phyloP scores from a whole-genome alignment of 2,113 vertebrate species.

The Manacus vitellinus region DNA sequence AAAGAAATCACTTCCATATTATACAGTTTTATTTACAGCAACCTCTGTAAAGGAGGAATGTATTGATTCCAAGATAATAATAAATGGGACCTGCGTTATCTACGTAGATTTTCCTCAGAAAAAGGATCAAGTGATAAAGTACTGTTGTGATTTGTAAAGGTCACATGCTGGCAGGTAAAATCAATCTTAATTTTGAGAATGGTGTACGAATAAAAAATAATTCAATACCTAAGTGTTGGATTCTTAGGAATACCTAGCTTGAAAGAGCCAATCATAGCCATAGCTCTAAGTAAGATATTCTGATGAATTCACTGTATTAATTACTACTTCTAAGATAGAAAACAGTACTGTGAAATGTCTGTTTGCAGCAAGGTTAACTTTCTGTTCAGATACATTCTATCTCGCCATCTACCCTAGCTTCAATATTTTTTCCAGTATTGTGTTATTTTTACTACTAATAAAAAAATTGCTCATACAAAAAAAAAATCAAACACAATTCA shows the following conservation, averaged over 20 bases:
- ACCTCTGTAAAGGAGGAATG: background rate
- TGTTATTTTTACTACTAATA: background rate
- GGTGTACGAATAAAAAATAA: background rate
- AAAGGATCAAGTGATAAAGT: slow-evolving; percentile 36
- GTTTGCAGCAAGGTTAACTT: background rate
- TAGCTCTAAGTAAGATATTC: background rate
- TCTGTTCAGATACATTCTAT: background rate
- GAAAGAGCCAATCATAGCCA: background rate
- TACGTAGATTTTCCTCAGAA: slow-evolving; percentile 20
- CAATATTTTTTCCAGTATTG: background rate
- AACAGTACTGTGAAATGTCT: background rate
- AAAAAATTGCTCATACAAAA: background rate
- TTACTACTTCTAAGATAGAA: background rate
- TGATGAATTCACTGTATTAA: background rate
- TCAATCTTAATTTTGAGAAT: slow-evolving; percentile 41
- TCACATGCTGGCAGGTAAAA: slow-evolving; percentile 25
- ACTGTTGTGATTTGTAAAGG: slow-evolving; percentile 36
- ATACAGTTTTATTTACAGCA: background rate
- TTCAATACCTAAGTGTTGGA: background rate
- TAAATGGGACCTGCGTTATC: slow-evolving; percentile 31
- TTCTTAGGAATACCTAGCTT: background rate
- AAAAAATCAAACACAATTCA: background rate
- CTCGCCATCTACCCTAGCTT: background rate
- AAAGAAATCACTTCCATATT: slow-evolving; percentile 1
- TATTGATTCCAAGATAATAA: slow-evolving; percentile 64